A percentile compares a stretch with the other conserved stretches of the same genome.
These are phyloP conservation scores for Bubalus kerabau DNA, from an alignment of 2,113 vertebrate species.

Conservation along the genomic window DNA sequence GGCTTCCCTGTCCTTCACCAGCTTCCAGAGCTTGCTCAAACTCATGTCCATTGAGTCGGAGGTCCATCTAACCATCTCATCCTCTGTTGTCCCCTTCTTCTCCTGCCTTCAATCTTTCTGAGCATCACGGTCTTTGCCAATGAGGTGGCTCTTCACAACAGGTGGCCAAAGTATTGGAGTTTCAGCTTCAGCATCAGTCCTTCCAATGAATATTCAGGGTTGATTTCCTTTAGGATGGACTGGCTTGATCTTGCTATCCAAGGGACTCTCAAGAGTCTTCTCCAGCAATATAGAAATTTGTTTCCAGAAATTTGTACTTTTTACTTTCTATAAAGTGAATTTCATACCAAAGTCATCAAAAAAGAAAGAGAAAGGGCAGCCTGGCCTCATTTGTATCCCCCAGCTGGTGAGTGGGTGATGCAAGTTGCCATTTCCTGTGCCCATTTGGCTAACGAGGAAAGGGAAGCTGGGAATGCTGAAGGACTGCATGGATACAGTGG, in stretches of 20 bases:
- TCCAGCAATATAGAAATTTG: background rate
- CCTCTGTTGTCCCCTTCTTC: background rate
- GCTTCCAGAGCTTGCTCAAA: background rate
- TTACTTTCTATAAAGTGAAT: background rate
- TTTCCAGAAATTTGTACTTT: background rate
- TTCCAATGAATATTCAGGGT: background rate
- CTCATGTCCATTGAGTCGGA: background rate
- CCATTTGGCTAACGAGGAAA: background rate
- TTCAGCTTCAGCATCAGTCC: background rate
- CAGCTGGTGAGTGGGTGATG: accelerated
- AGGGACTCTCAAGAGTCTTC: background rate
- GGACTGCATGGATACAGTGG: accelerated
- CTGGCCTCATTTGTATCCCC: accelerated
- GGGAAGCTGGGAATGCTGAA: background rate
- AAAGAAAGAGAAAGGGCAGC: background rate
- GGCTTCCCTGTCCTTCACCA: background rate
- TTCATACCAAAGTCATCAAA: background rate
- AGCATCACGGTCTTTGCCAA: background rate
- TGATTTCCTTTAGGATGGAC: background rate
- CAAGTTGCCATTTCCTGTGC: too few relatives aligned
- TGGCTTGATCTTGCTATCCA: background rate
- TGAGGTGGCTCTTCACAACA: background rate
- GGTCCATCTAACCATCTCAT: background rate
- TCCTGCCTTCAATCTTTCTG: background rate
- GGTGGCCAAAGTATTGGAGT: background rate